Percentiles rank a stretch among this genome's conserved stretches.
Conservation (phyloP, 1,140 invertebrate genomes). For the Lutraria rhynchaena region DNA sequence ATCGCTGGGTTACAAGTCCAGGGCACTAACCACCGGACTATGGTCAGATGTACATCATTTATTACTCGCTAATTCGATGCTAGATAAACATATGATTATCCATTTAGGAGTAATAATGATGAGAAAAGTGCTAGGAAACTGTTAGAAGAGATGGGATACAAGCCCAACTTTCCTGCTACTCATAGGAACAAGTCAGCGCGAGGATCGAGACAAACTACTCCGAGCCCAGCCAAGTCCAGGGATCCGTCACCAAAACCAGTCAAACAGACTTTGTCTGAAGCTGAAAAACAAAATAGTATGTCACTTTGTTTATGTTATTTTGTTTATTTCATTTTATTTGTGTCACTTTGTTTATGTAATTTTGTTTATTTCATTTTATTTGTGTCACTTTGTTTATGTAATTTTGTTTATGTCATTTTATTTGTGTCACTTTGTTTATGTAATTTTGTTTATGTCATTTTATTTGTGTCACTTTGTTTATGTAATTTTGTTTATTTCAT, state of each 20-base stretch:
- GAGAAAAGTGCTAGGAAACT: slow-evolving; percentile 28
- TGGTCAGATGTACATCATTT: no score
- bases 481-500: no score
- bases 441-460: no score
- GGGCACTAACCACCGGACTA: no score
- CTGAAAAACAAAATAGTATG: slow-evolving; percentile 30
- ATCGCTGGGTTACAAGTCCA: no score
- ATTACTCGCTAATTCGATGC: no score
- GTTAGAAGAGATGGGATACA: slow-evolving; percentile 49
- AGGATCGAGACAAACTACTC: background rate
- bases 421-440: no score
- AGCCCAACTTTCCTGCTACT: slow-evolving; percentile 35
- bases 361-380: no score
- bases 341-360: background rate
- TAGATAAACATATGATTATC: no score
- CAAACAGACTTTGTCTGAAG: slow-evolving; percentile 13
- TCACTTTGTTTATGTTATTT: background rate
- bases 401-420: no score
- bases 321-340: background rate
- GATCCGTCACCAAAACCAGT: slow-evolving; percentile 7
- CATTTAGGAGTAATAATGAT: slow-evolving; percentile 47
- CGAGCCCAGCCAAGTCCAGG: background rate
- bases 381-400: no score
- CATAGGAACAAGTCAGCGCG: slow-evolving; percentile 34
- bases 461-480: no score